Conservation (phyloP, 2,797 vertebrate genomes). For the Potorous gilbertii region DNA sequence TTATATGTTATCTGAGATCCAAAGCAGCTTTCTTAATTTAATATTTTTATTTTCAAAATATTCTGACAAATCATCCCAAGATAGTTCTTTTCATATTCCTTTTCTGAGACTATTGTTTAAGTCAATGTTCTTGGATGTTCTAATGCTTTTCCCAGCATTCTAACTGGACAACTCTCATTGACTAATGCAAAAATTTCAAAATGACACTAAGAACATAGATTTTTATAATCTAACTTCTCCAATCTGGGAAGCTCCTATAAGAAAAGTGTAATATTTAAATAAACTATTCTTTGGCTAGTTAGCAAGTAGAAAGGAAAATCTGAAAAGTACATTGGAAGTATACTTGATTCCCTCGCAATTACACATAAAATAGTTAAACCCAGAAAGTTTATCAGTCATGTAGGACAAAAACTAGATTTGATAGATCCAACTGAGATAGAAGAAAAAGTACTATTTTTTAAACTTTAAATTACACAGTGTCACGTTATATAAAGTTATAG, state of each 20-base stretch:
- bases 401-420: constrained; percentile 30
- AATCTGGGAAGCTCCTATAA: neutral
- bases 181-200: neutral
- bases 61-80: neutral
- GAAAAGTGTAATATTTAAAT: neutral
- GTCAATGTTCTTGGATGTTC: neutral
- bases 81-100: neutral
- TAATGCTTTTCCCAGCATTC: neutral
- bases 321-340: neutral
- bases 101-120: neutral
- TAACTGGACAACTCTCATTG: neutral
- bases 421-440: constrained; percentile 7
- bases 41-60: neutral
- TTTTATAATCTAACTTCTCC: neutral
- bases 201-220: neutral
- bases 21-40: neutral
- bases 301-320: neutral
- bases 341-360: neutral
- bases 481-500: constrained; percentile 64
- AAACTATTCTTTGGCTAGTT: neutral
- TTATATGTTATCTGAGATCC: neutral
- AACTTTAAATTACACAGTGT: constrained; percentile 66
- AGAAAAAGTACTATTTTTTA: constrained; percentile 66
- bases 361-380: constrained; percentile 22
- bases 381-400: constrained; percentile 31